Evolutionary conservation across 2,797 vertebrate species (phyloP).

Genomic region (Pipistrellus kuhlii): DNA sequence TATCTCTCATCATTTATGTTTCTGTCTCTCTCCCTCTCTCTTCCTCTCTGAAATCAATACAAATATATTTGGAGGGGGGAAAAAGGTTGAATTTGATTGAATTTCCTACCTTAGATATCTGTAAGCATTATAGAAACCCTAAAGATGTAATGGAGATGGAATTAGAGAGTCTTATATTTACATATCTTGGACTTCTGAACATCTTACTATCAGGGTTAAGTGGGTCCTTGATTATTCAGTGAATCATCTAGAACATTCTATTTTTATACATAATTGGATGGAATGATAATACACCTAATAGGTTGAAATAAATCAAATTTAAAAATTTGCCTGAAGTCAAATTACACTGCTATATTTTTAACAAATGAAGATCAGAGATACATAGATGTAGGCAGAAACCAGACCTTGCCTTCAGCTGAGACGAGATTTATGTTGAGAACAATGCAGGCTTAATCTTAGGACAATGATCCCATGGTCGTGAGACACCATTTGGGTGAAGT

Average conservation of each 20-base stretch:
- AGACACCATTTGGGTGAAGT: neutral
- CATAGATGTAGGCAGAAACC: neutral
- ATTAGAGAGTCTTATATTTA: neutral
- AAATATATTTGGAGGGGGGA: too few species aligned
- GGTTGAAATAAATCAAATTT: neutral
- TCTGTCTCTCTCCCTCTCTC: too few species aligned
- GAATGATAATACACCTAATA: neutral
- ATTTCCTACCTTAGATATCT: neutral
- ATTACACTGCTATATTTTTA: slow-evolving; percentile 2
- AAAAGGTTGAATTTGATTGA: neutral
- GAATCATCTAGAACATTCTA: neutral
- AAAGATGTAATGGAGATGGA: neutral
- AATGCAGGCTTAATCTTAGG: neutral
- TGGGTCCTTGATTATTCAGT: neutral
- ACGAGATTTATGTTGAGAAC: neutral
- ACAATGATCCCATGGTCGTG: neutral
- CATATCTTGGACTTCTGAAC: neutral
- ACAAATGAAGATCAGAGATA: neutral
- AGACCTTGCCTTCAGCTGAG: slow-evolving; percentile 6
- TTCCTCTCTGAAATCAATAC: too few species aligned
- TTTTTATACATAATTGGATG: neutral
- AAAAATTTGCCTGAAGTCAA: slow-evolving; percentile 4
- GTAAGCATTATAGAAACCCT: neutral
- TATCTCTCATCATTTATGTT: too few species aligned
- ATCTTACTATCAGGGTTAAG: neutral